phyloP scores from a whole-genome alignment of 2,797 vertebrate genomes.

The Champsocephalus gunnari region DNA sequence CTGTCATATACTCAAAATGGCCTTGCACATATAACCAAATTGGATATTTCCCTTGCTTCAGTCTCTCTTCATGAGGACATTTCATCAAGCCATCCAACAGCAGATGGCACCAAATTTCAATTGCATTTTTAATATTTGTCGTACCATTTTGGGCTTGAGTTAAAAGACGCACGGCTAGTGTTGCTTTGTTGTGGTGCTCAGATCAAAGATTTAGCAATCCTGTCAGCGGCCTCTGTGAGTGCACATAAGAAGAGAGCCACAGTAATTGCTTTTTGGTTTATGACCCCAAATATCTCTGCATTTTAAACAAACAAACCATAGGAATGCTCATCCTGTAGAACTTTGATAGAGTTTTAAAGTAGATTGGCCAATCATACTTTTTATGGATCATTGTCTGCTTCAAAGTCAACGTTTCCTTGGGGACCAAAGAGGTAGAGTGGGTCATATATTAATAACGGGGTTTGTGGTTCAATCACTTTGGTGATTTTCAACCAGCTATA shows the following conservation, averaged over 20 bases:
- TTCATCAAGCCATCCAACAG: background rate
- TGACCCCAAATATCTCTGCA: slow-evolving; percentile 35
- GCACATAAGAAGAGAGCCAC: slow-evolving; percentile 35
- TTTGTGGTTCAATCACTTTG: background rate
- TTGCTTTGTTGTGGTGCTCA: slow-evolving; percentile 34
- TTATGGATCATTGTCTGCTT: background rate
- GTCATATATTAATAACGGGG: background rate
- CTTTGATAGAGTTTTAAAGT: slow-evolving; percentile 3
- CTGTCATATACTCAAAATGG: background rate
- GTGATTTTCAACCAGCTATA: no score
- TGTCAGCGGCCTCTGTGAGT: slow-evolving; percentile 25
- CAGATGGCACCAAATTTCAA: slow-evolving; percentile 26
- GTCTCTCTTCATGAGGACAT: background rate
- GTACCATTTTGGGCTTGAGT: slow-evolving; percentile 8
- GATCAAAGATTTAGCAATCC: slow-evolving; percentile 50
- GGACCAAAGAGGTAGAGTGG: background rate
- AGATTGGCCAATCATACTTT: background rate
- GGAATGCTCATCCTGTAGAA: slow-evolving; percentile 8
- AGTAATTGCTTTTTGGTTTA: slow-evolving; percentile 54
- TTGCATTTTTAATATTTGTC: background rate
- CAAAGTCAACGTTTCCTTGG: background rate
- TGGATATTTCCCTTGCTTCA: background rate
- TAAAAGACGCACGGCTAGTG: background rate
- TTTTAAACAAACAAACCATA: slow-evolving; percentile 26
- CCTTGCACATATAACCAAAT: background rate